Evolutionary conservation across 2,888 invertebrate genomes (phyloP).

Genomic region (Neoascia interrupta): DNA sequence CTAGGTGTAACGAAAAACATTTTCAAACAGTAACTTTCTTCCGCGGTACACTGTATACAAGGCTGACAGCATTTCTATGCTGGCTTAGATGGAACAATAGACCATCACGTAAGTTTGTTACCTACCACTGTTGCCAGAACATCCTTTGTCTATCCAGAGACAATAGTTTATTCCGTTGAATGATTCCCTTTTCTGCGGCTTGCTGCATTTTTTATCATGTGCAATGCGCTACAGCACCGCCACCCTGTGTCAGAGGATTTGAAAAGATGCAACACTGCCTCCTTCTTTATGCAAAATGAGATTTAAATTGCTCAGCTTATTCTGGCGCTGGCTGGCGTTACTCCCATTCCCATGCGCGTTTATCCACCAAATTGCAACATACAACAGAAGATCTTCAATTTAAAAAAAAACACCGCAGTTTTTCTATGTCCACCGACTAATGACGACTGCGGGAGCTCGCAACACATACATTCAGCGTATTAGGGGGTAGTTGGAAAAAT

Average conservation of each 20-base stretch:
- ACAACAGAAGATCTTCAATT: constrained; percentile 14
- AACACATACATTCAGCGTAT: neutral
- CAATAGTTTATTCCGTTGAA: constrained; percentile 33
- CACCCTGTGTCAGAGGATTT: constrained; percentile 1
- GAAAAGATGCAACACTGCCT: constrained; percentile 4
- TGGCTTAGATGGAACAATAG: no score
- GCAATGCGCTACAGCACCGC: constrained; percentile 4
- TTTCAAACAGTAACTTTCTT: no score
- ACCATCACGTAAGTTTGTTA: no score
- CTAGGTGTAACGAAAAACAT: no score
- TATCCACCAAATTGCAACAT: constrained; percentile 22
- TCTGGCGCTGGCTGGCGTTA: neutral
- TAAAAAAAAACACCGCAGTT: no score
- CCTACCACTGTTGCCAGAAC: no score
- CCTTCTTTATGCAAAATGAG: constrained; percentile 8
- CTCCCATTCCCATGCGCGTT: constrained; percentile 9
- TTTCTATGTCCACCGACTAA: constrained; percentile 40
- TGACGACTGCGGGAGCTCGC: constrained; percentile 10
- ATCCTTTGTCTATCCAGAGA: constrained; percentile 9
- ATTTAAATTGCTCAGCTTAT: constrained; percentile 13
- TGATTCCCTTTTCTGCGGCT: constrained; percentile 19
- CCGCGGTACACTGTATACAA: no score
- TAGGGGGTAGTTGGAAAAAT: constrained; percentile 7
- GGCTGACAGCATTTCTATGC: no score
- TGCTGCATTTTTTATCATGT: constrained; percentile 28